These are phyloP conservation scores for Prorops nasuta DNA, from an alignment of 1,140 invertebrate genomes.

Conservation along the genomic window DNA sequence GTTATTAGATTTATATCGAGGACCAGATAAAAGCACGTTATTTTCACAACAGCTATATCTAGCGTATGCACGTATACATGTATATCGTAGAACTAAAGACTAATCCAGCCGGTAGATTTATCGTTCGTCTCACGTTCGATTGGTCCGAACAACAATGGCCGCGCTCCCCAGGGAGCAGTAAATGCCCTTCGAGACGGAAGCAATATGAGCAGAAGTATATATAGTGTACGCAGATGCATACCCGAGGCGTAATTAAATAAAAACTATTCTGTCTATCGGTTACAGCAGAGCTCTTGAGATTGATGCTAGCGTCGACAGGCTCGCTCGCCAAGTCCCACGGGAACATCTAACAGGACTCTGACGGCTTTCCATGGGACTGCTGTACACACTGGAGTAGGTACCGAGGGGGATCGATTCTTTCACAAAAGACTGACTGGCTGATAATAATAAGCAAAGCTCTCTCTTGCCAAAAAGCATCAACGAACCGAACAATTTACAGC, in stretches of 20 bases:
- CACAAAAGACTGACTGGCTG: background rate
- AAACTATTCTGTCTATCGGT: slow-evolving; percentile 36
- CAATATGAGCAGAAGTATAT: slow-evolving; percentile 3
- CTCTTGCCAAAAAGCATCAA: no score
- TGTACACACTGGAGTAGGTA: background rate
- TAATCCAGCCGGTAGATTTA: no score
- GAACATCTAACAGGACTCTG: slow-evolving; percentile 13
- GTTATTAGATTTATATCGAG: no score
- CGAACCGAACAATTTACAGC: no score
- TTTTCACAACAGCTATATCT: no score
- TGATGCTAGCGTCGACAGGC: slow-evolving; percentile 26
- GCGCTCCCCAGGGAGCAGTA: slow-evolving; percentile 9
- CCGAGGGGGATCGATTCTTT: background rate
- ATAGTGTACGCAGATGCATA: slow-evolving; percentile 27
- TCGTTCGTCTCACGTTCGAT: slow-evolving; percentile 19
- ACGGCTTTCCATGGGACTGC: background rate
- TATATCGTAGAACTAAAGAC: no score
- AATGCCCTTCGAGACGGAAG: slow-evolving; percentile 7
- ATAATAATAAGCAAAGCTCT: background rate
- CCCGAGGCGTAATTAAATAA: slow-evolving; percentile 33
- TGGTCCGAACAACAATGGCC: slow-evolving; percentile 2
- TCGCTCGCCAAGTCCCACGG: slow-evolving; percentile 22
- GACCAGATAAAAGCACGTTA: no score
- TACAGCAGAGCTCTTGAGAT: slow-evolving; percentile 27
- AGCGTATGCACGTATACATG: no score